phyloP scores from a whole-genome alignment of 2,888 invertebrate genomes.

The Oscheius sp. region DNA sequence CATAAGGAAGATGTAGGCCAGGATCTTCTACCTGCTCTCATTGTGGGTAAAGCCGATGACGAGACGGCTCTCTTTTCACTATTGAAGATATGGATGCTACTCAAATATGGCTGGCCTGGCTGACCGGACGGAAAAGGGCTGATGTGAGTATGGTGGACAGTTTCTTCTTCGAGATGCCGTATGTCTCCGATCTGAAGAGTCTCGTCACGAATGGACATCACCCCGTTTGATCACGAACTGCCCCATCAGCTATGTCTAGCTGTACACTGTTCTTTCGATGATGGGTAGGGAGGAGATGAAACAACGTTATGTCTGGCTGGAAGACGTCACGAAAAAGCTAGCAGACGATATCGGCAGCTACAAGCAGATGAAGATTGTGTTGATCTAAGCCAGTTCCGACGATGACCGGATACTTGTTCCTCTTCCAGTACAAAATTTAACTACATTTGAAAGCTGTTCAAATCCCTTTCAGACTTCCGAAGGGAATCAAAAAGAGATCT shows the following conservation, averaged over 20 bases:
- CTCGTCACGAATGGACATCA: no score
- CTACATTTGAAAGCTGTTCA: no score
- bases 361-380: no score
- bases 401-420: no score
- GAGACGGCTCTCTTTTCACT: background rate
- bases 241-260: no score
- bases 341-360: no score
- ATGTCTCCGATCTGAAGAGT: background rate
- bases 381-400: no score
- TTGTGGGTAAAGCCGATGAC: background rate
- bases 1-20: background rate
- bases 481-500: background rate
- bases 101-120: background rate
- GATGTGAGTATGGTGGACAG: background rate
- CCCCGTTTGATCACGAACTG: no score
- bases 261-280: background rate
- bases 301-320: no score
- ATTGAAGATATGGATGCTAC: constrained; percentile 3
- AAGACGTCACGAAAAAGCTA: no score
- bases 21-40: background rate
- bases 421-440: no score
- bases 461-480: background rate
- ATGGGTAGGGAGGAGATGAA: background rate
- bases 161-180: constrained; percentile 5
- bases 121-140: no score